Percentiles rank a stretch among this genome's conserved stretches.
phyloP scores from a whole-genome alignment of 2,888 invertebrate species.

The Schizaphis graminum region DNA sequence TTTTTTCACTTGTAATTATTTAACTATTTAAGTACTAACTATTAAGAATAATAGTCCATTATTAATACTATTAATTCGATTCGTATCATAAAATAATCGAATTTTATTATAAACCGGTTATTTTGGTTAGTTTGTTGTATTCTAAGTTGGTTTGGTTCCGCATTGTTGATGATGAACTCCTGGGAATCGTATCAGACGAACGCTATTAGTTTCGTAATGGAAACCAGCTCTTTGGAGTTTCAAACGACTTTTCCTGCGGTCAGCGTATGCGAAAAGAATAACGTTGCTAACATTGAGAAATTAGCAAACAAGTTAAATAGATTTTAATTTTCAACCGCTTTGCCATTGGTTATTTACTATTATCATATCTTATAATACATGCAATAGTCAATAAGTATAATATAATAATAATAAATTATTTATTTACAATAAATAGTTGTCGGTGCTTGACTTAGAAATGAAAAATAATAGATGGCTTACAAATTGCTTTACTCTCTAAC shows the following conservation, averaged over 20 bases:
- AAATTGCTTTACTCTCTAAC: not conserved
- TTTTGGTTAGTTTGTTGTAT: slow-evolving; percentile 80
- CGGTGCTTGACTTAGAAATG: not conserved
- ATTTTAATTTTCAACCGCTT: not conserved
- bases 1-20: no score
- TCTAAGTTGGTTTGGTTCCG: slow-evolving; percentile 79
- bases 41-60: no score
- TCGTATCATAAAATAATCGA: not conserved
- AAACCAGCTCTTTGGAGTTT: slow-evolving; percentile 82
- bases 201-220: slow-evolving; percentile 83
- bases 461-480: no score
- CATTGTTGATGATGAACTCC: slow-evolving; percentile 76
- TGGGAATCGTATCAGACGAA: slow-evolving; percentile 77
- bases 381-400: no score
- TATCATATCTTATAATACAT: not conserved
- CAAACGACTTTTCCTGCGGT: slow-evolving; percentile 81
- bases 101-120: slow-evolving; percentile 71
- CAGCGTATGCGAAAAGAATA: slow-evolving; percentile 79
- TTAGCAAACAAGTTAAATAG: slow-evolving; percentile 76
- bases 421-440: not conserved
- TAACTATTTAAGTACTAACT: no score
- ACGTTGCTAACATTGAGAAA: slow-evolving; percentile 76
- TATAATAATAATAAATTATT: no score
- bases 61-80: not conserved
- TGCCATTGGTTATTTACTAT: not conserved